Evolutionary conservation across 2,113 vertebrate genomes (phyloP).

Genomic region (Dicentrarchus labrax): DNA sequence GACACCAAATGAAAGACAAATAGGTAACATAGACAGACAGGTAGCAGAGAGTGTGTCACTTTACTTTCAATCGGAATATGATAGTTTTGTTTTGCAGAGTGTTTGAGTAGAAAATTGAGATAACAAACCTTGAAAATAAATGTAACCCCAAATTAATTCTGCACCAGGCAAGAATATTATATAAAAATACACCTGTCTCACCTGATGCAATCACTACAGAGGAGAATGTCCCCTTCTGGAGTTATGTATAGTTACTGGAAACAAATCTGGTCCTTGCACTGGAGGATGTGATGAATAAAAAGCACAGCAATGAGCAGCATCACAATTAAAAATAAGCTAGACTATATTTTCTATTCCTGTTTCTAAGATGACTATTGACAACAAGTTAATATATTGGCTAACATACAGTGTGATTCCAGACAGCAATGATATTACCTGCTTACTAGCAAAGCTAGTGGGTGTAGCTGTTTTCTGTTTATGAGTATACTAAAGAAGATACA

Average conservation of each 20-base stretch:
- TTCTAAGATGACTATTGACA: not conserved
- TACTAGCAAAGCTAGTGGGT: too few species aligned
- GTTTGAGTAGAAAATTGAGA: not conserved
- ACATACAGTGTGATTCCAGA: too few species aligned
- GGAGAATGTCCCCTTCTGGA: not conserved
- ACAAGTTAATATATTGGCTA: not conserved
- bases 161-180: not conserved
- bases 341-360: not conserved
- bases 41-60: slow-evolving; percentile 33
- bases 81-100: slow-evolving; percentile 20
- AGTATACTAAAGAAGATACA: too few species aligned
- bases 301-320: not conserved
- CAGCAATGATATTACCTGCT: too few species aligned
- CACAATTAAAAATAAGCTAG: not conserved
- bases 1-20: slow-evolving; percentile 19
- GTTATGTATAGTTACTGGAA: not conserved
- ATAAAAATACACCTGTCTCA: not conserved
- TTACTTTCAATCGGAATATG: not conserved
- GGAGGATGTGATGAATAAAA: not conserved
- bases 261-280: not conserved
- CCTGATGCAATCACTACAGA: not conserved
- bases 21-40: slow-evolving; percentile 25
- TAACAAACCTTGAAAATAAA: slow-evolving; percentile 1
- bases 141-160: not conserved
- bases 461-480: too few species aligned